Conservation (phyloP, 2,888 invertebrate species). For the Lobophora halterata region DNA sequence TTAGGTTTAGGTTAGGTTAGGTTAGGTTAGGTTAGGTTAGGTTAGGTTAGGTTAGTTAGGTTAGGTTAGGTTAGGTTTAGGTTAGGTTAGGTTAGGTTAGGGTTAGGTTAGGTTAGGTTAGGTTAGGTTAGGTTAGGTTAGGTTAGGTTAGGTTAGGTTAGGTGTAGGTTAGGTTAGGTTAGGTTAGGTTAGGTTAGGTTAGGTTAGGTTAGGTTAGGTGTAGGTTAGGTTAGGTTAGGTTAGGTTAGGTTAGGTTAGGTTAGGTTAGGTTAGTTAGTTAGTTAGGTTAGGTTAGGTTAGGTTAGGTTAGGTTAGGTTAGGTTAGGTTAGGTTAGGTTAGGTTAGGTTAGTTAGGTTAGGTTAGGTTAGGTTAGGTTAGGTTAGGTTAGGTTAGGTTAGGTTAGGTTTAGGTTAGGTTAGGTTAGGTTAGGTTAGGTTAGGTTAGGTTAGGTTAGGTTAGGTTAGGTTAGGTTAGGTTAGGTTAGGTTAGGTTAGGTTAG, state of each 20-base stretch:
- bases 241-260: conserved; percentile 18
- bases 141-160: conserved; percentile 24
- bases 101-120: conserved; percentile 23
- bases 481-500: conserved; percentile 20
- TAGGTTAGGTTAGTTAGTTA: conserved; percentile 17
- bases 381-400: too few species aligned
- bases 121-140: conserved; percentile 22
- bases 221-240: conserved; percentile 15
- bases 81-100: conserved; percentile 26
- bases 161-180: conserved; percentile 20
- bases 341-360: too few species aligned
- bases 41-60: conserved; percentile 25
- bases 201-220: conserved; percentile 18
- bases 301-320: conserved; percentile 13
- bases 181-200: conserved; percentile 20
- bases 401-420: conserved; percentile 18
- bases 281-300: too few species aligned
- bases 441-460: conserved; percentile 12
- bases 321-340: conserved; percentile 11
- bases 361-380: too few species aligned
- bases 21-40: conserved; percentile 18
- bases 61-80: conserved; percentile 26
- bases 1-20: conserved; percentile 22
- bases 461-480: conserved; percentile 14
- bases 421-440: conserved; percentile 19